A percentile compares a stretch with the other conserved stretches of the same genome.
phyloP scores from a whole-genome alignment of 2,888 invertebrate genomes.

The Drosophila mettleri region DNA sequence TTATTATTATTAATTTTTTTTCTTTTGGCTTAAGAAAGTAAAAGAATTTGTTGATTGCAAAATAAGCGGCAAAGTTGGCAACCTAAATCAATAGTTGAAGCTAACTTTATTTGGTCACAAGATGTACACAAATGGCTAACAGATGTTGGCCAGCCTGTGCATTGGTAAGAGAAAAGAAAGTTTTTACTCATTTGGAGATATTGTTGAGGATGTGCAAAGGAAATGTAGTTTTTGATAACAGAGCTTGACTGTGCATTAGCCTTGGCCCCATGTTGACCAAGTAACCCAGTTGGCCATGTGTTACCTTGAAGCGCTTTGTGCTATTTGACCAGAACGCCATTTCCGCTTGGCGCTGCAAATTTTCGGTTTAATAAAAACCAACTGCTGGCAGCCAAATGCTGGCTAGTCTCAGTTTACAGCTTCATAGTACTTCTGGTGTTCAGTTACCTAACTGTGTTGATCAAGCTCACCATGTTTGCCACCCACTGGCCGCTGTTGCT shows the following conservation, averaged over 20 bases:
- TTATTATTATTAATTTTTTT: background rate
- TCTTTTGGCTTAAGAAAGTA: constrained; percentile 5
- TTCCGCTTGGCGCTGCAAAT: constrained; percentile 62
- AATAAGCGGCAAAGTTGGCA: constrained; percentile 41
- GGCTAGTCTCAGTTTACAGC: constrained; percentile 60
- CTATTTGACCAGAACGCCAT: constrained; percentile 17
- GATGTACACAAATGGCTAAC: constrained; percentile 39
- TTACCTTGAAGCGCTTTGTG: constrained; percentile 46
- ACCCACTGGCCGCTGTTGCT: constrained; percentile 32
- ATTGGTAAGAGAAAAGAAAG: background rate
- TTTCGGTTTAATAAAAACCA: constrained; percentile 62
- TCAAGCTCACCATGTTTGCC: constrained; percentile 4
- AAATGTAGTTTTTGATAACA: background rate
- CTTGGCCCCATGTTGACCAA: constrained; percentile 40
- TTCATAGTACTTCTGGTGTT: constrained; percentile 28
- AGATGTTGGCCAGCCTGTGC: constrained; percentile 24
- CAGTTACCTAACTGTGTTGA: constrained; percentile 2
- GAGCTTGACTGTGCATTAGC: constrained; percentile 2
- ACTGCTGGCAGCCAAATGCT: constrained; percentile 16
- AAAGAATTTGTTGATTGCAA: constrained; percentile 48
- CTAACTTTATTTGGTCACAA: constrained; percentile 41
- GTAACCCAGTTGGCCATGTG: constrained; percentile 50
- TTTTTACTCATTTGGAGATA: background rate
- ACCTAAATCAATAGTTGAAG: constrained; percentile 28
- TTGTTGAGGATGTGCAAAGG: constrained; percentile 11